Base-by-base conservation (phyloP, 2,797 vertebrate genomes). In the Orientallactaga sibirica region DNA sequence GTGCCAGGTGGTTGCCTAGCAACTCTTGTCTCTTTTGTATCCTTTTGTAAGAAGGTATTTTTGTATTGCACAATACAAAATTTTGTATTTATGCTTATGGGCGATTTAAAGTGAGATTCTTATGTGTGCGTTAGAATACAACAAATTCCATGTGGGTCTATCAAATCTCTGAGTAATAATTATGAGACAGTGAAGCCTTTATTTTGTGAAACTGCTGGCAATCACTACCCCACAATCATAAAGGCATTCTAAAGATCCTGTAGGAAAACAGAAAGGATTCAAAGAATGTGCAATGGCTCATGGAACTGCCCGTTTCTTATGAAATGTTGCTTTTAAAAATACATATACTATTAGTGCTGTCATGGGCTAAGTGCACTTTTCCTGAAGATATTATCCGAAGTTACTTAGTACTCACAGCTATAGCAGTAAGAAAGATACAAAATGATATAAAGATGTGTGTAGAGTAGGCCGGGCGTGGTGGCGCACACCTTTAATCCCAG, bases 1-100 rank as follows among this genome's bases (percentile, higher is more conserved):
- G 74, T 86, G 74, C 92, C 83, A 43, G 55, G 20, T 41, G 7
- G 97, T 97, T 97, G 96, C 97, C 84, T 97, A 95, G 96, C 94
- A 97, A 97, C 95, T 16, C 68, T 93, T 68, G 52, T 91, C 68
- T 97, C 91, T 67, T 95, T 92, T 96, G 82, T 94, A 27, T 83
- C 61, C 93, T 93, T 94, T 93, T 92, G 64, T 92, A 84, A 95
- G 82, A 91, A 83, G 82, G 58, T 37, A 71, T 94, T 96, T 96
- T 88, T 91, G 58, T 94, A 75, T 79, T 22, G 33, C 83, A 81
- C 87, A 77, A 66, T 73, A 27, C 27, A 61, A 80, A 90, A 90
- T 95, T 94, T 93, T 96, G 79, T 93, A 64, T 95, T 95, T 95
- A 78, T 92, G 64, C 94, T 93, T 96, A 93, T 52, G 86, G 90